These are phyloP conservation scores for Cinclus mexicanus DNA, from an alignment of 2,113 vertebrate genomes.

Conservation along the genomic window DNA sequence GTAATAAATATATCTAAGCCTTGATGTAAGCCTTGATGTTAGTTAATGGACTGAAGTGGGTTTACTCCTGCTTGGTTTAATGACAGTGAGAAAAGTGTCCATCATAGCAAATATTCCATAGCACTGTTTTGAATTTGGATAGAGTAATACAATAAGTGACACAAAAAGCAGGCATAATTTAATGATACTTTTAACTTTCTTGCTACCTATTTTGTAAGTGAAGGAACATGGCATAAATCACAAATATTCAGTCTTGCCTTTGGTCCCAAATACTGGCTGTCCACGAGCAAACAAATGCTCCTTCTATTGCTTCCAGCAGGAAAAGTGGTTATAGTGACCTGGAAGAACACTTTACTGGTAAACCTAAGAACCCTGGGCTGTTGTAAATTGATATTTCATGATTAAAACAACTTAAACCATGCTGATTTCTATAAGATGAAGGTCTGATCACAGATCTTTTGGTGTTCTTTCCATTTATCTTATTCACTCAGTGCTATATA, in stretches of 20 bases:
- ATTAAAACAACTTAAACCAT: neutral
- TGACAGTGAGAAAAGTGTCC: neutral
- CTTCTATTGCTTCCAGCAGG: neutral
- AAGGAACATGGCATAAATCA: neutral
- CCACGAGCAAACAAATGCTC: neutral
- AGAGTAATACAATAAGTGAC: neutral
- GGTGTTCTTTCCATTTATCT: neutral
- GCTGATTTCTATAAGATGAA: neutral
- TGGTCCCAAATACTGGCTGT: neutral
- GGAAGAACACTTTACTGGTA: neutral
- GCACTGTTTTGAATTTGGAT: neutral
- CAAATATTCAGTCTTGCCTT: neutral
- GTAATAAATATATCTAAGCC: neutral
- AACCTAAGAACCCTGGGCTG: neutral
- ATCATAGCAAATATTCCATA: neutral
- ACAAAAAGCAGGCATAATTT: neutral
- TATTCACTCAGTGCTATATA: neutral
- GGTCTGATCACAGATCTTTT: neutral
- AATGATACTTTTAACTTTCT: neutral
- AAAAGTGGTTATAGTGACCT: neutral
- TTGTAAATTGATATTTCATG: neutral
- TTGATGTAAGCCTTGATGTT: neutral
- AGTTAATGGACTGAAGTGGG: neutral
- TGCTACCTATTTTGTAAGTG: neutral
- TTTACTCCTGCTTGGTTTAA: neutral